Conservation (phyloP, 2,888 invertebrate species). For the Sminthurinus aureus region DNA sequence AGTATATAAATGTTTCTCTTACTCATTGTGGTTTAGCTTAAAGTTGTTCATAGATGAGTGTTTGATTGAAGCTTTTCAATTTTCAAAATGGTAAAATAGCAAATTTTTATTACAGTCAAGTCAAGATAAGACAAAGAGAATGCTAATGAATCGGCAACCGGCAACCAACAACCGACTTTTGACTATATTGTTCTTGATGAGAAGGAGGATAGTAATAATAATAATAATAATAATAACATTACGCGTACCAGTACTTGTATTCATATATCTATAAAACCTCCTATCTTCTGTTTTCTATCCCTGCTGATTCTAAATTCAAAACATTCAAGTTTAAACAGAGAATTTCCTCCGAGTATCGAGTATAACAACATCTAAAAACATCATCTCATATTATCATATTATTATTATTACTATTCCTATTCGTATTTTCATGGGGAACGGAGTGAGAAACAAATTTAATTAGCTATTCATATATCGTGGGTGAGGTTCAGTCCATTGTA, state of each 20-base stretch:
- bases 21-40: neutral
- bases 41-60: conserved; percentile 5
- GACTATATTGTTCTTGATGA: too few relatives aligned
- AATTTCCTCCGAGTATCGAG: neutral
- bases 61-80: conserved; percentile 35
- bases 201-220: too few relatives aligned
- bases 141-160: conserved; percentile 37
- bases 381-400: neutral
- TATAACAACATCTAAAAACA: neutral
- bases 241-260: too few relatives aligned
- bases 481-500: conserved; percentile 33
- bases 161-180: neutral
- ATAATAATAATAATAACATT: too few relatives aligned
- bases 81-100: conserved; percentile 41
- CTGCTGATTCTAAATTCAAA: neutral
- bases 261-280: neutral
- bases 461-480: conserved; percentile 31
- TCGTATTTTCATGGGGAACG: neutral
- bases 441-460: conserved; percentile 36
- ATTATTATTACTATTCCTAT: neutral
- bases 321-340: conserved; percentile 9
- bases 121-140: conserved; percentile 44
- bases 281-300: too few relatives aligned
- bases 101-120: conserved; percentile 45
- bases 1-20: too few relatives aligned